phyloP scores from a whole-genome alignment of 2,888 invertebrate genomes.

The Venustoraphidia nigricollis region DNA sequence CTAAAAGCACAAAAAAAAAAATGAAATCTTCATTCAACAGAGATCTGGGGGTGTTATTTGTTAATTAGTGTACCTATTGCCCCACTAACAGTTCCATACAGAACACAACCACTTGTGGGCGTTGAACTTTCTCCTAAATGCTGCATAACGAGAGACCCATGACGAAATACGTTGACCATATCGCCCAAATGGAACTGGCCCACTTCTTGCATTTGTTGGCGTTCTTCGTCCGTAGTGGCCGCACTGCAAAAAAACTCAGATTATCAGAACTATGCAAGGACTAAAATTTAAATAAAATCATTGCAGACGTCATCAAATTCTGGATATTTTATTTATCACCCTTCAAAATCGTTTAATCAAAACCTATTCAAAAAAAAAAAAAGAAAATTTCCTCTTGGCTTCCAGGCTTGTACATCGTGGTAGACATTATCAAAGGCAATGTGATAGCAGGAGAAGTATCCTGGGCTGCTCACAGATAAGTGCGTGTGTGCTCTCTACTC shows the following conservation, averaged over 20 bases:
- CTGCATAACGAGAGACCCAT: slow-evolving; percentile 87
- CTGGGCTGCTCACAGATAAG: no score
- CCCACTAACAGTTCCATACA: slow-evolving; percentile 55
- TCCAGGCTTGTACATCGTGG: no score
- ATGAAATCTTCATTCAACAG: slow-evolving; percentile 13
- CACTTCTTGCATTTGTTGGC: slow-evolving; percentile 86
- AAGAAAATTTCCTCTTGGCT: no score
- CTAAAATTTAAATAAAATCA: no score
- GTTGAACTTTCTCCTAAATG: slow-evolving; percentile 81
- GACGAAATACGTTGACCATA: slow-evolving; percentile 91
- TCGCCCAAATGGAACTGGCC: slow-evolving; percentile 95
- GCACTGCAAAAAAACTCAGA: slow-evolving; percentile 39
- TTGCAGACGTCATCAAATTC: no score
- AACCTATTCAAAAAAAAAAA: no score
- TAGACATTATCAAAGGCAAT: no score
- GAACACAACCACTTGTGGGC: slow-evolving; percentile 69
- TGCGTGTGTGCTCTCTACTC: no score
- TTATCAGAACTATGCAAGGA: no score
- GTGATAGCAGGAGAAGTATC: no score
- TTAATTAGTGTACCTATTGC: slow-evolving; percentile 33
- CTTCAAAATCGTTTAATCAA: background rate
- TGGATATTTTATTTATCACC: no score
- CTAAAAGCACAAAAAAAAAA: slow-evolving; percentile 30
- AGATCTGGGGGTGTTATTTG: no score
- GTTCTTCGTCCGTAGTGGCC: slow-evolving; percentile 91